Evolutionary conservation across 2,113 vertebrate species (phyloP), one percentile per base, ranked within the genome.

Genomic region (Procavia capensis): DNA sequence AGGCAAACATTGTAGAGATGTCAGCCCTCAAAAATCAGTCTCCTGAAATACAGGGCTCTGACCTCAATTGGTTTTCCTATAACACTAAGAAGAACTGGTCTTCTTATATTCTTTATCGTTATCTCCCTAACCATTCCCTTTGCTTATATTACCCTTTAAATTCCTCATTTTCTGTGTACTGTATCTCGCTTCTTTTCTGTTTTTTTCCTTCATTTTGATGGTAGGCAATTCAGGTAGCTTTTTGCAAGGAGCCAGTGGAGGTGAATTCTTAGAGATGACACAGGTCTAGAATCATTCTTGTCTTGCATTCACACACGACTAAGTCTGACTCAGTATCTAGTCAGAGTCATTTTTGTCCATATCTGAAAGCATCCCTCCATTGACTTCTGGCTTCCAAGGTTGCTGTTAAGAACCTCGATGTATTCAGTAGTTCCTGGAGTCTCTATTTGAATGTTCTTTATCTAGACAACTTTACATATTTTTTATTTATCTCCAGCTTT

Each of bases 91-190:
- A 6, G 36, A 3, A 57, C 10, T 3, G 34, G 3, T n/a, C 24
- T 14, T 13, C 11, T 36, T 34, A 6, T 2, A 2, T 27, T 34
- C 45, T 59, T 57, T 22, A 14, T 34, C 25, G 1, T 6, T 19
- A 2, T n/a, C n/a, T 25, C 31, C 34, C 11, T 9, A 2, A 2
- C 0, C 6, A 14, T 27, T 50, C 6, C 2, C 6, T 79, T 31
- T 24, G 47, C 25, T 54, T 13, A 34, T 8, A 11, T 13, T 31
- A 1, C 22, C 0, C 16, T 0, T 10, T 34, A 27, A 70, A 47
- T 27, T 0, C 57, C 43, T 1, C 13, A 2, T 4, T n/a, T 78
- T 41, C 34, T 20, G 1, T 2, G 3, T 0, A 16, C 5, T 3
- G 1, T 6, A 16, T 4, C 25, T 81, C 24, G 2, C 29, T 47